phyloP scores from a whole-genome alignment of 2,113 vertebrate genomes.

The Candoia aspera region DNA sequence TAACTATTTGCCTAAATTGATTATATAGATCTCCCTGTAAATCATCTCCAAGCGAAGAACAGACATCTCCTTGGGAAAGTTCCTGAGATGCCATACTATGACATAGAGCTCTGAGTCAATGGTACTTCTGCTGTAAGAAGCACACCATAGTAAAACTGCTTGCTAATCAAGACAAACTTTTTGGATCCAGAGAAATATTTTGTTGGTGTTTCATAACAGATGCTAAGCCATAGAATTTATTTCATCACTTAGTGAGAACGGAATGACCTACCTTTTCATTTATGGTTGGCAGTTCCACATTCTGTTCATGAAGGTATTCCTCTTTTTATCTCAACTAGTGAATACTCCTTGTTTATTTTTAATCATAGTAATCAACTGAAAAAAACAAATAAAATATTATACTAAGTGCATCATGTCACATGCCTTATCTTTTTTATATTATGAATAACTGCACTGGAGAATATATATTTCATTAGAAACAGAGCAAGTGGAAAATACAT shows the following conservation, averaged over 20 bases:
- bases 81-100: background rate
- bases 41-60: background rate
- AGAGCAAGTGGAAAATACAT: background rate
- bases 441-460: too few relatives aligned
- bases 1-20: background rate
- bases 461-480: too few relatives aligned
- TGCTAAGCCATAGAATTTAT: background rate
- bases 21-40: background rate
- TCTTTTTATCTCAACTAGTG: background rate
- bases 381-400: too few relatives aligned
- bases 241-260: background rate
- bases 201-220: background rate
- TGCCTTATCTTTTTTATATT: too few relatives aligned
- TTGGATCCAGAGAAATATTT: background rate
- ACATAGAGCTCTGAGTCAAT: background rate
- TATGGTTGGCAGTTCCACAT: background rate
- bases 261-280: background rate
- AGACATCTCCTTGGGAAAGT: background rate
- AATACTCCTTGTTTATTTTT: background rate
- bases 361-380: background rate
- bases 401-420: too few relatives aligned
- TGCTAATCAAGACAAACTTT: background rate
- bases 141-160: background rate
- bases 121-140: background rate
- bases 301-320: background rate